Conservation (phyloP, 2,113 vertebrate species). For the Toxotes jaculatrix region DNA sequence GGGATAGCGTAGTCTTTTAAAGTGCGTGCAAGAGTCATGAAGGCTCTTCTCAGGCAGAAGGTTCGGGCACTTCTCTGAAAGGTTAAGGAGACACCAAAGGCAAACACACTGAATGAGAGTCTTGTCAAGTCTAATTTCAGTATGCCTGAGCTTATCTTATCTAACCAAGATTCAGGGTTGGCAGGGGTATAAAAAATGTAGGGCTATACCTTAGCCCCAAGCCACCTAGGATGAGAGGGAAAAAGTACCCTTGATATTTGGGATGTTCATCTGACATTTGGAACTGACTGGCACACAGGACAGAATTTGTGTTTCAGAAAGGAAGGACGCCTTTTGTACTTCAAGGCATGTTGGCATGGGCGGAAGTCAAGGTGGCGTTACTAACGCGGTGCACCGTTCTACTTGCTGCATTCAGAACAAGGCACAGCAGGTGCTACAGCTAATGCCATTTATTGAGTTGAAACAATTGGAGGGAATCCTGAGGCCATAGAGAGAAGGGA, state of each 20-base stretch:
- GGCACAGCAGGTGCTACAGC: conserved; percentile 43
- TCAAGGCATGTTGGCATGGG: conserved; percentile 58
- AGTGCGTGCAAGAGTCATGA: conserved; percentile 74
- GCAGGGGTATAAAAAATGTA: conserved; percentile 74
- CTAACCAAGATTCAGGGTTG: conserved; percentile 76
- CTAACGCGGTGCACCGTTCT: conserved; percentile 29
- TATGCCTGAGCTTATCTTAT: conserved; percentile 80
- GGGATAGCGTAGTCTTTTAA: conserved; percentile 72
- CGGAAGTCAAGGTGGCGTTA: conserved; percentile 54
- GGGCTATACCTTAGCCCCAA: conserved; percentile 68
- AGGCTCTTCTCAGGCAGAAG: conserved; percentile 72
- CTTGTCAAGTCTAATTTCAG: conserved; percentile 83
- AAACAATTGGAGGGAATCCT: conserved; percentile 60
- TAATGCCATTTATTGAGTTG: conserved; percentile 59
- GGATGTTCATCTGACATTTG: conserved; percentile 79
- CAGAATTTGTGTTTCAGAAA: conserved; percentile 63
- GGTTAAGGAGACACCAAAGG: conserved; percentile 85
- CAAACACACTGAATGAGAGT: conserved; percentile 79
- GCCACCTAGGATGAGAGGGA: conserved; percentile 70
- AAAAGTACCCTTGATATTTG: conserved; percentile 75
- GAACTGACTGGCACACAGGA: conserved; percentile 56
- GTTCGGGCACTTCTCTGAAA: conserved; percentile 76
- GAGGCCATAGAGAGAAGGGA: conserved; percentile 35
- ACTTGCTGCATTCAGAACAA: conserved; percentile 32
- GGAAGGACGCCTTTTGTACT: conserved; percentile 57